Base-by-base conservation (phyloP, 2,797 vertebrate genomes). In the Falco concolor region DNA sequence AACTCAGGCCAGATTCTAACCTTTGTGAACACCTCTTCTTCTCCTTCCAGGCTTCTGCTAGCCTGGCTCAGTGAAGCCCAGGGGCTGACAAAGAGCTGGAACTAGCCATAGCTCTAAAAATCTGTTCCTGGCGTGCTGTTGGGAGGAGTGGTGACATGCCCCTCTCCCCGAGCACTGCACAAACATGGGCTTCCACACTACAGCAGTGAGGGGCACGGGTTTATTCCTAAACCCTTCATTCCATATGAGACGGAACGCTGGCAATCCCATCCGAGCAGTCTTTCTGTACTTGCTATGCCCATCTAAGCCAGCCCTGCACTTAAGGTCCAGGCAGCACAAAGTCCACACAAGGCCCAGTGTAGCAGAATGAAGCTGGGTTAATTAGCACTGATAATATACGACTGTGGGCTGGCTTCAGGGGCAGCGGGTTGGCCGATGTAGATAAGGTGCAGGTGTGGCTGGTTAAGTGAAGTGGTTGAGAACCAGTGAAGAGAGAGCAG, bases 191-290 rank as follows among this genome's bases (percentile, higher is more conserved):
- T 45, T n/a, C 61, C 63, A 57, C 6, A 2, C 27, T 36, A 3
- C 53, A 75, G 45, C 53, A 18, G 34, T 3, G 42, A 81, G 10
- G 17, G 10, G 2, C 36, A 9, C 3, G 4, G 8, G 34, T 42
- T 64, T 53, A 32, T 20, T 38, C 32, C 36, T 38, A 49, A 70
- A 18, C 4, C 7, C 19, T 59, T 40, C 32, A 69, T 42, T 42
- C 52, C 28, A 4, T 2, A 0, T 3, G 17, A 36, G 28, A 17
- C 45, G n/a, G 30, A 68, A 64, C 44, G n/a, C 10, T 3, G 0
- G n/a, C 45, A 30, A 5, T 36, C 52, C 36, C 60, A 47, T 25
- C n/a, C 1, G 1, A 53, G 54, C 42, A 49, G 13, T 13, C 30
- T 40, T 75, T 32, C n/a, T n/a, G 3, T 7, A 4, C 1, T 30